Conservation (phyloP, 2,888 invertebrate genomes). For the Tortrix viridana region DNA sequence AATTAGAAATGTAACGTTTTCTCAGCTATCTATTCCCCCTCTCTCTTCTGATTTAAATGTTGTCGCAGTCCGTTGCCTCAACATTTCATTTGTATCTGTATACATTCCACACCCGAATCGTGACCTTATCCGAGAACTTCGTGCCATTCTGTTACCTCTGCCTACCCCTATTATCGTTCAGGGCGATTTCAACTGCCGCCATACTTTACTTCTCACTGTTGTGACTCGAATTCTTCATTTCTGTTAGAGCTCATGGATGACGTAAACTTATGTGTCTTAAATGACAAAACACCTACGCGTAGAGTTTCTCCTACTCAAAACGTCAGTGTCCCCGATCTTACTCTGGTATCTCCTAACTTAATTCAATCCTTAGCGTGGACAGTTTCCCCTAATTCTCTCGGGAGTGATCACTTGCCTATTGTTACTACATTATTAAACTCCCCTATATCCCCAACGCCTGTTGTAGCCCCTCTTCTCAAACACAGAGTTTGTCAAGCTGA, state of each 20-base stretch:
- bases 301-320: slow-evolving; percentile 27
- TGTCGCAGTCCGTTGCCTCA: slow-evolving; percentile 24
- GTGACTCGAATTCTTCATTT: slow-evolving; percentile 9
- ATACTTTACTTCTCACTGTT: slow-evolving; percentile 25
- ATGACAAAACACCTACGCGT: slow-evolving; percentile 32
- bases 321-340: slow-evolving; percentile 18
- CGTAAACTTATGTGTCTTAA: slow-evolving; percentile 25
- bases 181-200: no score
- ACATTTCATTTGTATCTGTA: slow-evolving; percentile 24
- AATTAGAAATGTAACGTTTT: slow-evolving; percentile 9
- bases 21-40: slow-evolving; percentile 26
- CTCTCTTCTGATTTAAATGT: slow-evolving; percentile 16
- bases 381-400: not conserved
- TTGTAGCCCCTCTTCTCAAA: not conserved
- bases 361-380: not conserved
- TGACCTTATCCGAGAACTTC: slow-evolving; percentile 15
- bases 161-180: slow-evolving; percentile 18
- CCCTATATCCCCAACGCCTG: not conserved
- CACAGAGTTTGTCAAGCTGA: no score
- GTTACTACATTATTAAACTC: not conserved
- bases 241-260: slow-evolving; percentile 31
- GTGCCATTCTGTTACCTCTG: slow-evolving; percentile 20
- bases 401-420: not conserved
- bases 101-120: slow-evolving; percentile 30
- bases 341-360: not conserved